phyloP scores from a whole-genome alignment of 2,888 invertebrate species.

The Ganaspis brasiliensis region DNA sequence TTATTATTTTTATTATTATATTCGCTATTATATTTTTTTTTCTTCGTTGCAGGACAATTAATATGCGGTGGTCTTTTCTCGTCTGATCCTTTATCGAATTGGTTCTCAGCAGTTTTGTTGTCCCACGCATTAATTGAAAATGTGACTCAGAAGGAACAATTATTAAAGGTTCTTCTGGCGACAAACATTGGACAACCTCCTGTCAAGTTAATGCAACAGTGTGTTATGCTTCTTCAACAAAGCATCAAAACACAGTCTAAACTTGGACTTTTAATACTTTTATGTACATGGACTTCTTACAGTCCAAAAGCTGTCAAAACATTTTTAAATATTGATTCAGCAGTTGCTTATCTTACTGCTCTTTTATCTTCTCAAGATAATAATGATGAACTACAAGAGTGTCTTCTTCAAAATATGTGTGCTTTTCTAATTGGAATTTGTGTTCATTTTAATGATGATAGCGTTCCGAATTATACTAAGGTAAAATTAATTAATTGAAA shows the following conservation, averaged over 20 bases:
- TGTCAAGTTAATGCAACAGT: constrained; percentile 94
- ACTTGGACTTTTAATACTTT: constrained; percentile 94
- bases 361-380: constrained; percentile 84
- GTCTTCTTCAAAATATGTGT: constrained; percentile 92
- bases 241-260: constrained; percentile 90
- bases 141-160: constrained; percentile 91
- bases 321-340: constrained; percentile 90
- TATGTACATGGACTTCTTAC: constrained; percentile 93
- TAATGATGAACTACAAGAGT: constrained; percentile 96
- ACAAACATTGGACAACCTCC: constrained; percentile 92
- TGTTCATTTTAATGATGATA: constrained; percentile 93
- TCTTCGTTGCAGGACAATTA: constrained; percentile 92
- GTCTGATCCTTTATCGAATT: constrained; percentile 93
- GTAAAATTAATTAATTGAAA: constrained; percentile 64
- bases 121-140: constrained; percentile 95
- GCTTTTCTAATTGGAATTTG: constrained; percentile 97
- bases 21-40: too few relatives aligned
- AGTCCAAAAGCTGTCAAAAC: constrained; percentile 92
- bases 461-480: constrained; percentile 88
- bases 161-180: constrained; percentile 94
- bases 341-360: constrained; percentile 92
- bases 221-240: constrained; percentile 91
- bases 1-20: neutral
- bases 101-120: constrained; percentile 96
- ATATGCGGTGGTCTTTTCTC: constrained; percentile 96